Conservation (phyloP, 2,888 invertebrate species). For the Agrypnus murinus region DNA sequence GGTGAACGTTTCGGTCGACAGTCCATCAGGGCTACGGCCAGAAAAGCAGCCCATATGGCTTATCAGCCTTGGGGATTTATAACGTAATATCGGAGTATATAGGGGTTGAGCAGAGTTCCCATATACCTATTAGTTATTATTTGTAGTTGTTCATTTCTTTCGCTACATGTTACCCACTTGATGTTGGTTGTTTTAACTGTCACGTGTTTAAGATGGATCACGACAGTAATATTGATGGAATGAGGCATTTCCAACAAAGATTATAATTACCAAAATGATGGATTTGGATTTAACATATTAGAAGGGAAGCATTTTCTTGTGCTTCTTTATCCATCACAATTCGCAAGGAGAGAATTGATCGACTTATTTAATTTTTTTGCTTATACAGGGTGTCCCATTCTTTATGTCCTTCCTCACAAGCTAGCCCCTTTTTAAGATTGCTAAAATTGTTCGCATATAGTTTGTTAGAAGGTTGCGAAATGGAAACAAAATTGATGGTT, state of each 20-base stretch:
- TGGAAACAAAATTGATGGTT: too few species aligned
- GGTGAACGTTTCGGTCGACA: slow-evolving; percentile 43
- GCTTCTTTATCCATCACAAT: too few species aligned
- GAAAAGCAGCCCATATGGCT: slow-evolving; percentile 48
- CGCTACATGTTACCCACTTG: slow-evolving; percentile 26
- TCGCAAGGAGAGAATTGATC: too few species aligned
- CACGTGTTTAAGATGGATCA: slow-evolving; percentile 40
- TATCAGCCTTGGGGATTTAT: slow-evolving; percentile 45
- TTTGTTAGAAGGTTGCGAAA: too few species aligned
- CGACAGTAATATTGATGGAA: slow-evolving; percentile 44
- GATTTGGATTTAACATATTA: slow-evolving; percentile 44
- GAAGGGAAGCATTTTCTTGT: not conserved
- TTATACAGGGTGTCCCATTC: too few species aligned
- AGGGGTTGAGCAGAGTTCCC: slow-evolving; percentile 7
- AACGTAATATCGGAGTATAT: slow-evolving; percentile 40
- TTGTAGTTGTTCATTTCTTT: slow-evolving; percentile 42
- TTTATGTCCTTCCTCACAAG: too few species aligned
- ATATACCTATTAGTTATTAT: slow-evolving; percentile 45
- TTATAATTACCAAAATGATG: slow-evolving; percentile 43
- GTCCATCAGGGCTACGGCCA: slow-evolving; percentile 40
- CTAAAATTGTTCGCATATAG: too few species aligned
- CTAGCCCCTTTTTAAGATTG: too few species aligned
- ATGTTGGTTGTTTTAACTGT: slow-evolving; percentile 41
- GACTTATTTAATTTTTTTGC: too few species aligned
- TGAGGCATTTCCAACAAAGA: slow-evolving; percentile 29